Evolutionary conservation across 2,797 vertebrate species (phyloP), one percentile per base, ranked within the genome.

Genomic region (Leptoclinus maculatus): DNA sequence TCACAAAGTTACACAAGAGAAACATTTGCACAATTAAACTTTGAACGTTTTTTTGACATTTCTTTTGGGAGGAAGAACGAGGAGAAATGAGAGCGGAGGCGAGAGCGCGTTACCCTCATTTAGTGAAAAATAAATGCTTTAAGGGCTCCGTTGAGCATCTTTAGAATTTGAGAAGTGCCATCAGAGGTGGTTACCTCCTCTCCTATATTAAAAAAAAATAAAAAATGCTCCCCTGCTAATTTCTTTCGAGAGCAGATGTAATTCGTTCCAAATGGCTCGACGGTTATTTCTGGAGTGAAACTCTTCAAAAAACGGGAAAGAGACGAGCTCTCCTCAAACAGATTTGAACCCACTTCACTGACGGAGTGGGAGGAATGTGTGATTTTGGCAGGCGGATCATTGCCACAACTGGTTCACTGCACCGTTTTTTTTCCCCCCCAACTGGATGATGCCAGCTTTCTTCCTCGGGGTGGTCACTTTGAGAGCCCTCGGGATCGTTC

Each of bases 351-450:
- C 83, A 82, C 80, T 86, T 88, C 76, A 78, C 66, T 78, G 81
- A 83, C 76, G 19, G 84, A 83, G 86, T 80, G 80, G 87, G 85
- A 89, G 88, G 87, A 88, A 87, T 90, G 88, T 91, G 88, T 88
- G 88, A 90, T 70, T 89, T 89, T 79, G 85, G 85, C 83, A 71
- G 69, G 78, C 79, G 29, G 66, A 58, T 67, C 80, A 41, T 56
- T 29, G 75, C 91, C 91, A 85, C 86, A 91, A 77, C 86, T 84
- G 81, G 82, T 85, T 29, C 34, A 68, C 38, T 54, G 65, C 53
- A 82, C 81, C 73, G 64, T 83, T 88, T 57, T 92, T n/a, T n/a
- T n/a, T n/a, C n/a, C n/a, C n/a, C n/a, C 83, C 84, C 86, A 85
- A 78, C 87, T n/a, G 84, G 84, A 82, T 84, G 73, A 76, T 69